Evolutionary conservation across 2,797 vertebrate species (phyloP), one percentile per base, ranked within the genome.

Genomic region (Eleutherodactylus coqui): DNA sequence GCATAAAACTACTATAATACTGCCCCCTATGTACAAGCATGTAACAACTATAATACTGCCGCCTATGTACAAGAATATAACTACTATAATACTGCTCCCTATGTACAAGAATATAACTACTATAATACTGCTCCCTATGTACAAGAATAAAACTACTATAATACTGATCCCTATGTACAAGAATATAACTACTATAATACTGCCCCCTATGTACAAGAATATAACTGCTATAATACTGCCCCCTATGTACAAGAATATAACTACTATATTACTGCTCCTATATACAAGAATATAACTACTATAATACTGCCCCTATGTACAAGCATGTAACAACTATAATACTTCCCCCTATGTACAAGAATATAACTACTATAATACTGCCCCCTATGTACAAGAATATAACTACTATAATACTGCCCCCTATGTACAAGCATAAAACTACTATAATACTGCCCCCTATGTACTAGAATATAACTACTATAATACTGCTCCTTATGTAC

Each of bases 161-260:
- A 55, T 55, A 55, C 53, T 55, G 19, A 13, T n/a, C 8, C 51
- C 53, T 55, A 55, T 55, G 21, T 60, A 60, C n/a, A 27, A 27
- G 55, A 60, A 60, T 60, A 60, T 60, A 60, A 60, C 55, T 60
- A 60, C 55, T 60, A 60, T 60, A 60, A 60, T 27, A 60, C 55
- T 27, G 24, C 14, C 24, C n/a, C 55, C 55, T 60, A 60, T 60
- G 10, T 60, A 60, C 55, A 60, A 27, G 55, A 60, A 60, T 60
- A 60, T 60, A 27, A 60, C 55, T 60, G 27, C 55, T 60, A 60
- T 60, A 60, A 60, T 60, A 60, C 55, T 27, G 8, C 49, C 55
- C 4, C 55, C 55, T 27, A 60, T 60, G 55, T 60, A 60, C 55
- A 60, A 27, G 55, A 60, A 60, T 60, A 60, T 60, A 60, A 60